These are phyloP conservation scores for Aricia artaxerxes DNA, from an alignment of 2,888 invertebrate genomes.

Conservation along the genomic window DNA sequence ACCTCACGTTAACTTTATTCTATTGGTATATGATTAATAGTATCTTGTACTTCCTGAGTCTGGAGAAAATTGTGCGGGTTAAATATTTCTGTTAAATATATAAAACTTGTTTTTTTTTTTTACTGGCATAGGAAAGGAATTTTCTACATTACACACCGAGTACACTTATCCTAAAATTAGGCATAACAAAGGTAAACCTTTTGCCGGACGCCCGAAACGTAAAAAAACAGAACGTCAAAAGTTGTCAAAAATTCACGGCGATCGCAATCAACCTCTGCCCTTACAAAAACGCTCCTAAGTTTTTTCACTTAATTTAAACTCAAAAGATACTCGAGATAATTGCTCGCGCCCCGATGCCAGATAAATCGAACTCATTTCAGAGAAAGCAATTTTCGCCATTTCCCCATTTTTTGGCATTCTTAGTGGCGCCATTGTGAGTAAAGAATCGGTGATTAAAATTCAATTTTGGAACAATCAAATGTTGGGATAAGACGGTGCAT, in stretches of 20 bases:
- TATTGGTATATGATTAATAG: conserved; percentile 34
- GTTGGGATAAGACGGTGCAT: conserved; percentile 71
- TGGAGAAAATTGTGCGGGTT: background rate
- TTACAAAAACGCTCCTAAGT: conserved; percentile 52
- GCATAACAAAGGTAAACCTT: background rate
- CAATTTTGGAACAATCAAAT: conserved; percentile 79
- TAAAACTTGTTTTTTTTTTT: background rate
- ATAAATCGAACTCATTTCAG: conserved; percentile 68
- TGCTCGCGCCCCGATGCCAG: conserved; percentile 63
- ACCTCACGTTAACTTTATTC: conserved; percentile 66
- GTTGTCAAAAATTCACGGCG: conserved; percentile 27
- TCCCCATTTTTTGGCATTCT: conserved; percentile 76
- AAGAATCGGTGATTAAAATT: conserved; percentile 79
- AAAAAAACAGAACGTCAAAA: conserved; percentile 12
- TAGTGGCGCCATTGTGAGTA: conserved; percentile 69
- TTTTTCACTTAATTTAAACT: conserved; percentile 80
- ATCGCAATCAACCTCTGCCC: conserved; percentile 42
- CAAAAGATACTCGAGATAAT: conserved; percentile 80
- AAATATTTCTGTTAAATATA: background rate
- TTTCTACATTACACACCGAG: background rate
- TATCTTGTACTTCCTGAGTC: conserved; percentile 22
- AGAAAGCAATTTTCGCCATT: conserved; percentile 71
- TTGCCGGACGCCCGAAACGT: background rate
- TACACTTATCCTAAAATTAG: background rate
- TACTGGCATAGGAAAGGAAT: background rate